Evolutionary conservation across 1,140 invertebrate genomes (phyloP).

Genomic region (Dufourea novaeangliae): DNA sequence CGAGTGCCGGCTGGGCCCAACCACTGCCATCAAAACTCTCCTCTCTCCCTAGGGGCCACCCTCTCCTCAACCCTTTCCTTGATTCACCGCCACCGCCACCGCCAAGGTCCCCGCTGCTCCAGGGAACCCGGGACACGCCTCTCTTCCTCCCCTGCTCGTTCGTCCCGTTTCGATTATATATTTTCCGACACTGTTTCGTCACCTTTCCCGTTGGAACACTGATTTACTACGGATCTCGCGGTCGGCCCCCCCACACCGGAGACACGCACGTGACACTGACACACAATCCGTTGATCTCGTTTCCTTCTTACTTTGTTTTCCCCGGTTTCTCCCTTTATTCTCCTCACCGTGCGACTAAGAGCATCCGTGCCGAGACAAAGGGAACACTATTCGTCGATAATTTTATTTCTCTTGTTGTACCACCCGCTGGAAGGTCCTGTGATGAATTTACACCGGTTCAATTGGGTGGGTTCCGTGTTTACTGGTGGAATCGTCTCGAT

Average conservation of each 20-base stretch:
- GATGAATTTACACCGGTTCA: no score
- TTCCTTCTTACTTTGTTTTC: neutral
- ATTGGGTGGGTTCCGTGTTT: no score
- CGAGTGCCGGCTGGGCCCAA: constrained; percentile 90
- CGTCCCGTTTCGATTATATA: constrained; percentile 10
- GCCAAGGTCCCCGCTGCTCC: constrained; percentile 26
- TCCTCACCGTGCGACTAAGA: neutral
- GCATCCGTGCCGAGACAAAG: neutral
- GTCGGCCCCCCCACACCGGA: constrained; percentile 21
- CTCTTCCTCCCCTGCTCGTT: constrained; percentile 20
- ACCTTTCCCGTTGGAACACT: constrained; percentile 25
- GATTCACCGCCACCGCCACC: constrained; percentile 37
- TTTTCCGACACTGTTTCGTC: constrained; percentile 2
- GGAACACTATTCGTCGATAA: neutral
- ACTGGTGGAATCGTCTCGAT: neutral
- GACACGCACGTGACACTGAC: constrained; percentile 36
- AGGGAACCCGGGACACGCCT: constrained; percentile 31
- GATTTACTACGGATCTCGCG: constrained; percentile 40
- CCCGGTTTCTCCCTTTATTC: neutral
- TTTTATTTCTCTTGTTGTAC: neutral
- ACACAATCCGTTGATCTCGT: constrained; percentile 8
- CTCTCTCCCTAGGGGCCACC: constrained; percentile 45
- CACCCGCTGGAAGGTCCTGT: neutral
- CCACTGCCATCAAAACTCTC: constrained; percentile 85
- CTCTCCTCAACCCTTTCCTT: constrained; percentile 45